Base-by-base conservation (phyloP, 1,140 invertebrate genomes). In the Zaprionus capensis region DNA sequence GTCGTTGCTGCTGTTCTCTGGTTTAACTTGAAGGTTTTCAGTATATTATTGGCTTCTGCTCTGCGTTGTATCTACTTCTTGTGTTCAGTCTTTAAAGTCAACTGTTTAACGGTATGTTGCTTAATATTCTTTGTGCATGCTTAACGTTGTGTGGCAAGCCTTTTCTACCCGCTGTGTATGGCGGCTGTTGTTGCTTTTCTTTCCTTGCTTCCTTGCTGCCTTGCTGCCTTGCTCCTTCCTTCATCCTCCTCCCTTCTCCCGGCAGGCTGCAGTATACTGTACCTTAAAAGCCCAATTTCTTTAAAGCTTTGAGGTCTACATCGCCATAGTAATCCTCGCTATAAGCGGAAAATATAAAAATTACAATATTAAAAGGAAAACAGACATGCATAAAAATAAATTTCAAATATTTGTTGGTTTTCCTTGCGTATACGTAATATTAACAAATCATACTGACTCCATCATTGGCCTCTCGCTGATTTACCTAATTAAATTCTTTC, bases 261-360 rank as follows among this genome's bases (percentile, higher is more conserved):
- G 64, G 63, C 38, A 61, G 63, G 53, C 76, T 76, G 78, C 46
- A 67, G 68, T 41, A 55, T 69, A 34, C 62, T 71, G 55, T 51
- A 68, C 26, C 80, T 92, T 94, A 95, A 93, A 95, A 96, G 93
- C 96, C 96, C 92, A 96, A 93, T 93, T 96, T 97, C 94, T 96
- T 96, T 74, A 97, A 93, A 62, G 96, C 95, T 93, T 97, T 97
- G 75, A 97, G 93, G 93, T 97, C 96, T 81, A 97, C 95, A 91
- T 96, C 96, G 90, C 96, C 96, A 91, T 97, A 97, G 94, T 97
- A 97, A 94, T 97, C 96, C 94, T 97, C 96, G 93, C 96, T 97
- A 94, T 92, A 94, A 94, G 93, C 85, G 72, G 75, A 91, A 92
- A 92, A 72, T 63, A 85, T 71, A 72, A 81, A 78, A 68, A 49